These are phyloP conservation scores for Callionymus lyra DNA, from an alignment of 2,113 vertebrate species.

Conservation along the genomic window DNA sequence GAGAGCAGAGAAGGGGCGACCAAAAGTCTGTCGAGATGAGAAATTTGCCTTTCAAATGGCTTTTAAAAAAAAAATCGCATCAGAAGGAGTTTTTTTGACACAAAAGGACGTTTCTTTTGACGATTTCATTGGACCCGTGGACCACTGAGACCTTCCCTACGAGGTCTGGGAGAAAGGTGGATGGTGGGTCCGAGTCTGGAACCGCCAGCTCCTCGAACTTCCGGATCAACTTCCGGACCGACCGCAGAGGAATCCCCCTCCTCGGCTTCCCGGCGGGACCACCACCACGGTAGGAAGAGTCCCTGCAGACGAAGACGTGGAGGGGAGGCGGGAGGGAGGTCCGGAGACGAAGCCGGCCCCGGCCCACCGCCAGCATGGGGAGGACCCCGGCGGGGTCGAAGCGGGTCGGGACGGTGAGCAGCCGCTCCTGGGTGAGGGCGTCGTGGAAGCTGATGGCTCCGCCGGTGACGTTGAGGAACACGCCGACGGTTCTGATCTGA, in stretches of 20 bases:
- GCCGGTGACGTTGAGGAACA: slow-evolving; percentile 61
- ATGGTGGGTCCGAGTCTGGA: slow-evolving; percentile 43
- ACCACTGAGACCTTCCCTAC: background rate
- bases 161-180: slow-evolving; percentile 25
- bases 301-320: slow-evolving; percentile 46
- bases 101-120: too few relatives aligned
- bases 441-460: slow-evolving; percentile 59
- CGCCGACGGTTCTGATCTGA: slow-evolving; percentile 50
- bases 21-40: slow-evolving; percentile 34
- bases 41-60: slow-evolving; percentile 55
- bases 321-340: slow-evolving; percentile 47
- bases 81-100: too few relatives aligned
- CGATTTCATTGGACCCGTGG: background rate
- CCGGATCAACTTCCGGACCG: slow-evolving; percentile 47
- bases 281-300: slow-evolving; percentile 39
- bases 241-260: slow-evolving; percentile 35
- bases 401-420: slow-evolving; percentile 45
- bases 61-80: slow-evolving; percentile 37
- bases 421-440: slow-evolving; percentile 57
- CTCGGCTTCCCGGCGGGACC: slow-evolving; percentile 13
- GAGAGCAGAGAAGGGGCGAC: slow-evolving; percentile 29
- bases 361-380: slow-evolving; percentile 50
- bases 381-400: slow-evolving; percentile 39
- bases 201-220: slow-evolving; percentile 54
- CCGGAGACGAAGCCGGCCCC: slow-evolving; percentile 50